A percentile compares a stretch with the other conserved stretches of the same genome.
Evolutionary conservation across 1,140 invertebrate genomes (phyloP).

Genomic region (Lepidurus apus): DNA sequence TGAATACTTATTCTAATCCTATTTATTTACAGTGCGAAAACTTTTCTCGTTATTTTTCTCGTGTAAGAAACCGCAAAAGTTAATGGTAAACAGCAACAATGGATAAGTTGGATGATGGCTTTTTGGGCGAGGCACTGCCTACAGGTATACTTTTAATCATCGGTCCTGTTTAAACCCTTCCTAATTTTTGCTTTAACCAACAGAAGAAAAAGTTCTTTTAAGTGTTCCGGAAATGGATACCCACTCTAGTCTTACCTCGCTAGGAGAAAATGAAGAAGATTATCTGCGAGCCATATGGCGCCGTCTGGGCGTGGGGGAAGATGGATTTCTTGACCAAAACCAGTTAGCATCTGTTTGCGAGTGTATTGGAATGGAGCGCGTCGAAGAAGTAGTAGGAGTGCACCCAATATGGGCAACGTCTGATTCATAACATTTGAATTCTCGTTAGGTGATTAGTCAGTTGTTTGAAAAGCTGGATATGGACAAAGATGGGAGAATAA

Average conservation of each 20-base stretch:
- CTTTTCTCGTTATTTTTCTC: no score
- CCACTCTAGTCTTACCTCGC: slow-evolving; percentile 20
- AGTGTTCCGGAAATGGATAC: neutral
- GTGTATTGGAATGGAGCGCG: slow-evolving; percentile 57
- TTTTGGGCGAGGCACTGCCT: neutral
- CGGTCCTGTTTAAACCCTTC: neutral
- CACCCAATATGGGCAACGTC: neutral
- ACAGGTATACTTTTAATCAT: neutral
- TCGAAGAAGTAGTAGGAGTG: slow-evolving; percentile 52
- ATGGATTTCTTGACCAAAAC: slow-evolving; percentile 55
- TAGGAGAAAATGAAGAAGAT: slow-evolving; percentile 42
- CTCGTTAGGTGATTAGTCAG: slow-evolving; percentile 52
- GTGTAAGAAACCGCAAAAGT: no score
- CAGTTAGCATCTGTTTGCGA: slow-evolving; percentile 57
- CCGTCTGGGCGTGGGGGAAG: slow-evolving; percentile 54
- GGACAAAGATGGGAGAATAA: slow-evolving; percentile 60
- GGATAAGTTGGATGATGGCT: neutral
- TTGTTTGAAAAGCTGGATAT: slow-evolving; percentile 60
- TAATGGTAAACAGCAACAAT: neutral
- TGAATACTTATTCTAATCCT: neutral
- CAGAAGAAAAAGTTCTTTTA: neutral
- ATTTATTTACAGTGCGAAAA: no score
- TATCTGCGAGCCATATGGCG: slow-evolving; percentile 55
- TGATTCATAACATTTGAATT: slow-evolving; percentile 17
- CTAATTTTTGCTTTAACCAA: neutral